Conservation (phyloP, 2,797 vertebrate species). For the Hydrophis major region DNA sequence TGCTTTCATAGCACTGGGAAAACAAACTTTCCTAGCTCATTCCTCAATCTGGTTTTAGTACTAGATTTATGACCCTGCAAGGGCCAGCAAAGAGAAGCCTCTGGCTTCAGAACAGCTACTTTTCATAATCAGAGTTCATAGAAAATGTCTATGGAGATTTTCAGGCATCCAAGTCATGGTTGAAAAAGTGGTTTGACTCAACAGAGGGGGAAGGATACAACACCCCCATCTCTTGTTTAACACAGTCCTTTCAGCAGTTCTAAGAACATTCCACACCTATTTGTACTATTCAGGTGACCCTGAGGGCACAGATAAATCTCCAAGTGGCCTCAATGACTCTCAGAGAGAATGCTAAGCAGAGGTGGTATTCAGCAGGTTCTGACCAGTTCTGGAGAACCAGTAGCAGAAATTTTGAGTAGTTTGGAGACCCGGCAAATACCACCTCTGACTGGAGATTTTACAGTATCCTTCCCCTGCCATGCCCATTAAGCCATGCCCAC, state of each 20-base stretch:
- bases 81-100: not conserved
- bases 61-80: not conserved
- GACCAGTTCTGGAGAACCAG: too few relatives aligned
- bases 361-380: too few relatives aligned
- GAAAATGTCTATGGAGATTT: not conserved
- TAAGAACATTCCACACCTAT: not conserved
- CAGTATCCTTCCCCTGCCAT: too few relatives aligned
- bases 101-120: not conserved
- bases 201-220: not conserved
- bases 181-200: not conserved
- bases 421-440: too few relatives aligned
- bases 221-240: not conserved
- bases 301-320: not conserved
- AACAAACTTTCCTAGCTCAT: not conserved
- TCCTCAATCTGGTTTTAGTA: not conserved
- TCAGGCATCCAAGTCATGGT: not conserved
- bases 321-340: not conserved
- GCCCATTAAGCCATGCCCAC: too few relatives aligned
- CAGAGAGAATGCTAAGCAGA: not conserved
- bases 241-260: not conserved
- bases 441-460: too few relatives aligned
- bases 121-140: not conserved
- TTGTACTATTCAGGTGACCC: not conserved
- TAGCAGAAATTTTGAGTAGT: too few relatives aligned
- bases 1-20: not conserved